These are phyloP conservation scores for Passer montanus DNA, from an alignment of 2,113 vertebrate species.

Conservation along the genomic window DNA sequence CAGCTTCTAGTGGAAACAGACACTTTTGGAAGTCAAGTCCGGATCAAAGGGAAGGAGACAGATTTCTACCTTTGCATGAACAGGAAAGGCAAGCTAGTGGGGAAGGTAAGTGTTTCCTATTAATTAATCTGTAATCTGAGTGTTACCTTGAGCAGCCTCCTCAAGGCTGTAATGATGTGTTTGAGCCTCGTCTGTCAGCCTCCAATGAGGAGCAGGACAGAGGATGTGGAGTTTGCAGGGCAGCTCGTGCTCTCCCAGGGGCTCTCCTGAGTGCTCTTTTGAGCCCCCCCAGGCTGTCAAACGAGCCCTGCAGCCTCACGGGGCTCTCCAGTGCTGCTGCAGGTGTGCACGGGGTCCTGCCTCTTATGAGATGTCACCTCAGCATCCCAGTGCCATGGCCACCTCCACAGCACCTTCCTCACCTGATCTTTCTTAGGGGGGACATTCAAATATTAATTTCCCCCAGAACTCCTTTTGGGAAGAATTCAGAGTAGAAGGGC, in stretches of 20 bases:
- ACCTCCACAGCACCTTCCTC: neutral
- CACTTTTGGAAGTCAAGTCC: constrained; percentile 90
- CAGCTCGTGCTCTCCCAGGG: neutral
- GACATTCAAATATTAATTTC: neutral
- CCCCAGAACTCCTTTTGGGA: neutral
- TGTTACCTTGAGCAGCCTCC: constrained; percentile 36
- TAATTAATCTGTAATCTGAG: constrained; percentile 24
- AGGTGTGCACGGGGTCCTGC: neutral
- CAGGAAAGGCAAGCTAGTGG: constrained; percentile 87
- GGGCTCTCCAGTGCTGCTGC: neutral
- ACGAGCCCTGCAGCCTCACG: neutral
- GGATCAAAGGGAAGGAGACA: constrained; percentile 89
- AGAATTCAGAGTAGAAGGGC: neutral
- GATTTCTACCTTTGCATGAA: constrained; percentile 92
- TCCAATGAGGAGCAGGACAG: neutral
- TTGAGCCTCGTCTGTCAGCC: neutral
- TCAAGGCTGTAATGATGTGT: neutral
- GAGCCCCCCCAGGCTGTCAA: neutral
- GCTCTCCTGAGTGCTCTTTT: neutral
- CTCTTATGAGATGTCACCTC: neutral
- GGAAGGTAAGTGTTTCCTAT: constrained; percentile 82
- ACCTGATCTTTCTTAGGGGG: neutral
- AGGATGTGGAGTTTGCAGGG: neutral
- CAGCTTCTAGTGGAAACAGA: constrained; percentile 92
- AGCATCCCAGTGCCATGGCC: neutral